Evolutionary conservation across 2,113 vertebrate genomes (phyloP), one percentile per base, ranked within the genome.

Genomic region (Labeo catla): DNA sequence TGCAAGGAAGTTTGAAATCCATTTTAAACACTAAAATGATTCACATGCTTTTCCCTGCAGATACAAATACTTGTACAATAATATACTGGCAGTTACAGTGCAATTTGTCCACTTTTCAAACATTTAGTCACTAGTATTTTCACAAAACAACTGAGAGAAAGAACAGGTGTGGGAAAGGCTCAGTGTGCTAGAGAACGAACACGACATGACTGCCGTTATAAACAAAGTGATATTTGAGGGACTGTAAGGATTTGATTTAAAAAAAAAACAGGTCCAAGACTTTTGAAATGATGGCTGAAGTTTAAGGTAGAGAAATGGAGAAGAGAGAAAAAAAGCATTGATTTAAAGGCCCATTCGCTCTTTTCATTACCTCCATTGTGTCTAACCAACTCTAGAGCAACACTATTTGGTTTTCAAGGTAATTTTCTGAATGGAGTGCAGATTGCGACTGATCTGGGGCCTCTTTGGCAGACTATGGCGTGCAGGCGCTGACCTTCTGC

Each of bases 401-500:
- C 90, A 91, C 86, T 76, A 82, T 88, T 89, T 88, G 89, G 87
- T 89, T 92, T 91, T 92, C 90, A 91, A 91, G 92, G 91, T 91
- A 91, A 91, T 87, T 47, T 66, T 88, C 88, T 92, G 91, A 94
- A 94, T 92, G 85, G 92, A 91, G 77, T 73, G 23, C 39, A 80
- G 78, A 87, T 86, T 84, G 85, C 50, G 81, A 87, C 76, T 89
- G 91, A 91, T 92, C 91, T 88, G 21, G 66, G 86, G 88, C 73
- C 78, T 87, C 89, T 84, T 49, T 84, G 89, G 86, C 85, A 49
- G 74, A 90, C 65, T 84, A 90, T 85, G 87, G n/a, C 8, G 1
- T 8, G 87, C 68, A 79, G 50, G 13, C 5, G 28, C 89, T 94
- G 93, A 94, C 93, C 93, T 94, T 92, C 91, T 90, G 70, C 39